Conservation (phyloP, 2,797 vertebrate genomes). For the Odontamblyopus rebecca region DNA sequence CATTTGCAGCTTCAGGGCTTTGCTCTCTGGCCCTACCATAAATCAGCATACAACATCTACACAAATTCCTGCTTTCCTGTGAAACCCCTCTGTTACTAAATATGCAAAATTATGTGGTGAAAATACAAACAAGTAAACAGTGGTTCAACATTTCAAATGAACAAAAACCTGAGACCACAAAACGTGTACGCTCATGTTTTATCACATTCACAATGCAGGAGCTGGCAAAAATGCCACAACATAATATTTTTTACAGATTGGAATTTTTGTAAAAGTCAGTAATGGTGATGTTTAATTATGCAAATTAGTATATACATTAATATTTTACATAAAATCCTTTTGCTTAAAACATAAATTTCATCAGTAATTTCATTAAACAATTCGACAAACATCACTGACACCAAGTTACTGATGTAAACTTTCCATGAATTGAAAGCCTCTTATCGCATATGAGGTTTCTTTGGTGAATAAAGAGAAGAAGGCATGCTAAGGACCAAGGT, state of each 20-base stretch:
- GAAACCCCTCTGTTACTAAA: constrained; percentile 35
- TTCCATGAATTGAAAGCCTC: neutral
- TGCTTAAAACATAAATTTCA: too few relatives aligned
- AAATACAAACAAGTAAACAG: constrained; percentile 19
- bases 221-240: neutral
- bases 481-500: constrained; percentile 51
- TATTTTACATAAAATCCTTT: too few relatives aligned
- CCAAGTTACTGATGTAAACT: neutral
- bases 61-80: constrained; percentile 46
- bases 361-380: neutral
- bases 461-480: constrained; percentile 40
- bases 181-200: neutral
- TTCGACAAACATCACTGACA: neutral
- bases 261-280: neutral
- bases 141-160: constrained; percentile 6
- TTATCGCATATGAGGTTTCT: neutral
- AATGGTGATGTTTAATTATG: neutral
- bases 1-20: constrained; percentile 81
- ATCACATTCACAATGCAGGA: neutral
- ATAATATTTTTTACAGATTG: constrained; percentile 2
- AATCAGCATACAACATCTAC: constrained; percentile 79
- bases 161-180: neutral
- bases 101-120: constrained; percentile 38
- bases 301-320: neutral
- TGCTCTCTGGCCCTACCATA: constrained; percentile 82